Conservation (phyloP, 2,888 invertebrate genomes). For the Silvanus unidentatus region DNA sequence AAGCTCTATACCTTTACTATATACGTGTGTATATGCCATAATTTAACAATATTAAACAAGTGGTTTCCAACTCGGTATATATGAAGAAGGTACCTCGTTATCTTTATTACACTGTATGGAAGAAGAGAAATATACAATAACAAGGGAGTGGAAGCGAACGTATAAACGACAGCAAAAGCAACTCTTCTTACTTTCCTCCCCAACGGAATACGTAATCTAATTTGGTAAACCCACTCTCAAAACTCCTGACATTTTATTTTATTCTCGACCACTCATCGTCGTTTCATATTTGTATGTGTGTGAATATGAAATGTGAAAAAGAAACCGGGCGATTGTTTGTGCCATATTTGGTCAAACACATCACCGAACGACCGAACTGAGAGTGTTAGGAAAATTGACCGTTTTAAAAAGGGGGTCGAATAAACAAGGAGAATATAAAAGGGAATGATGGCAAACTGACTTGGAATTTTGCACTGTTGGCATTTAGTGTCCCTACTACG, state of each 20-base stretch:
- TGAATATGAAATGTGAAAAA: no score
- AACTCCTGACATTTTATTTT: conserved; percentile 34
- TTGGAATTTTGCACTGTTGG: no score
- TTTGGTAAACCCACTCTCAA: conserved; percentile 34
- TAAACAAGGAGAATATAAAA: no score
- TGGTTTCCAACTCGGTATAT: conserved; percentile 25
- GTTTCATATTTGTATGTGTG: not conserved
- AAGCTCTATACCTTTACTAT: no score
- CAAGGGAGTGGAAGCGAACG: conserved; percentile 20
- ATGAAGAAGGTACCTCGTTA: conserved; percentile 36
- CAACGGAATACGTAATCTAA: conserved; percentile 34
- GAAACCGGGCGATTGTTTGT: no score
- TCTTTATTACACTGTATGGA: conserved; percentile 37
- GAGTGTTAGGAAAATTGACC: no score
- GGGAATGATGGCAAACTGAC: no score
- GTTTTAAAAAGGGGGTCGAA: no score
- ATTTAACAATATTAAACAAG: conserved; percentile 34
- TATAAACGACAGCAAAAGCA: conserved; percentile 27
- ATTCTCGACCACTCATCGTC: conserved; percentile 6
- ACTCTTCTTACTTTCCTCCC: conserved; percentile 28
- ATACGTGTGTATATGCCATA: conserved; percentile 27
- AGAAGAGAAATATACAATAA: conserved; percentile 29
- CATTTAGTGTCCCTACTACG: no score
- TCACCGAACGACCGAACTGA: no score
- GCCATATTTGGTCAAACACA: no score